Conservation (phyloP, 2,113 vertebrate genomes). For the Chloropsis hardwickii region DNA sequence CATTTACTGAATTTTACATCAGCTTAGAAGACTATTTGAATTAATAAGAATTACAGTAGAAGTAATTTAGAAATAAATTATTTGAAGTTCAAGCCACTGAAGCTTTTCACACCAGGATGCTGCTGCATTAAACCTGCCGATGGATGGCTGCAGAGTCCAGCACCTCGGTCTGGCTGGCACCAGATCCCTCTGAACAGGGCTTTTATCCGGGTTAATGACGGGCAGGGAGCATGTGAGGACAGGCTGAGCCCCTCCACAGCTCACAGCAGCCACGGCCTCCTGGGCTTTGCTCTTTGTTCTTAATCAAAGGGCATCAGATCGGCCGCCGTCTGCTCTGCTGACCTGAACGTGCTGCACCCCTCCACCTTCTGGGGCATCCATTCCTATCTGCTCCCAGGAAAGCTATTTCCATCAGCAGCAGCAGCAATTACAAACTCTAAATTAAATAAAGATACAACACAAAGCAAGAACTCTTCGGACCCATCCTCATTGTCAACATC, state of each 20-base stretch:
- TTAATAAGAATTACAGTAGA: conserved; percentile 81
- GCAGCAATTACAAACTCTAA: background rate
- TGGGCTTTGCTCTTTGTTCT: background rate
- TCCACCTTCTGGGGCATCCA: accelerated
- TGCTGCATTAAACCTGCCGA: conserved; percentile 2
- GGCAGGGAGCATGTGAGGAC: background rate
- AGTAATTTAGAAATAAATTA: conserved; percentile 83
- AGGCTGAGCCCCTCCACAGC: background rate
- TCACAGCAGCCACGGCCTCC: background rate
- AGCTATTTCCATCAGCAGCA: background rate
- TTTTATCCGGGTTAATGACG: background rate
- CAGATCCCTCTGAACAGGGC: background rate
- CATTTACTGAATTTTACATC: conserved; percentile 75
- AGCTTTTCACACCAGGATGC: conserved; percentile 56
- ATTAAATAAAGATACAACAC: background rate
- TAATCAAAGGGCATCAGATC: background rate
- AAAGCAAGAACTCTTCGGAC: background rate
- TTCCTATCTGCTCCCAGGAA: background rate
- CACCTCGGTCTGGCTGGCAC: background rate
- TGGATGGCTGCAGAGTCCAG: conserved; percentile 9
- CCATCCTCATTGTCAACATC: background rate
- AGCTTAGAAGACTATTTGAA: conserved; percentile 77
- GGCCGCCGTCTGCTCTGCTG: background rate
- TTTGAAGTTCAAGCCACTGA: conserved; percentile 72
- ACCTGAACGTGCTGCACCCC: background rate